These are phyloP conservation scores for Siniperca chuatsi DNA, from an alignment of 2,113 vertebrate species.

Conservation along the genomic window DNA sequence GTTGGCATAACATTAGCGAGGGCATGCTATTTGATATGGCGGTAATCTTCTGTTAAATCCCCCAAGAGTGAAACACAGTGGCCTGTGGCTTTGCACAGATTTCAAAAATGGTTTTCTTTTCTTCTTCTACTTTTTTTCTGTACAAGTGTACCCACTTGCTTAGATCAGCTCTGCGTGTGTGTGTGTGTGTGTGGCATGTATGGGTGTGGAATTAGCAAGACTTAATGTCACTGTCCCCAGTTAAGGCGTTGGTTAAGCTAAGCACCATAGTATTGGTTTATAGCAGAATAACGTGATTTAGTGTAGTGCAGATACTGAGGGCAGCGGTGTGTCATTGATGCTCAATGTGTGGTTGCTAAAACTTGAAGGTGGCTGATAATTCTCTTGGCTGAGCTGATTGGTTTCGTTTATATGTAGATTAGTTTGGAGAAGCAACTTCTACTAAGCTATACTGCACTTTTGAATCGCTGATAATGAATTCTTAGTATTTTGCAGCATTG, in stretches of 20 bases:
- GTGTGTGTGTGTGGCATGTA: slow-evolving; percentile 19
- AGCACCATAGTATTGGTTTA: slow-evolving; percentile 50
- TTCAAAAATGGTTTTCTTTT: slow-evolving; percentile 47
- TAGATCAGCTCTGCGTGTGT: slow-evolving; percentile 41
- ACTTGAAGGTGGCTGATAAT: slow-evolving; percentile 48
- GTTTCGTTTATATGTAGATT: slow-evolving; percentile 52
- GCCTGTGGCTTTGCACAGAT: slow-evolving; percentile 66
- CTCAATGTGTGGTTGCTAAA: slow-evolving; percentile 44
- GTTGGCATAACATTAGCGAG: slow-evolving; percentile 75
- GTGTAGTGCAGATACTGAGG: slow-evolving; percentile 38
- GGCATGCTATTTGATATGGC: slow-evolving; percentile 70
- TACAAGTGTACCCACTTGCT: slow-evolving; percentile 41
- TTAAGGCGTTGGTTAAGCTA: slow-evolving; percentile 55
- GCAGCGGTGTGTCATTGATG: slow-evolving; percentile 39
- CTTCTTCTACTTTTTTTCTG: neutral
- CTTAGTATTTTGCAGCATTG: neutral
- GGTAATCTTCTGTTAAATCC: slow-evolving; percentile 78
- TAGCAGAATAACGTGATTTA: slow-evolving; percentile 64
- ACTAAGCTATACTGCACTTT: neutral
- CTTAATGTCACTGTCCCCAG: slow-evolving; percentile 71
- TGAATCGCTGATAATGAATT: slow-evolving; percentile 13
- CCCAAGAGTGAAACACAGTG: slow-evolving; percentile 67
- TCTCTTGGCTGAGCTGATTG: slow-evolving; percentile 37
- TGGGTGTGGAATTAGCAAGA: slow-evolving; percentile 66
- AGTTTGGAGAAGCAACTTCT: slow-evolving; percentile 24